Evolutionary conservation across 2,113 vertebrate species (phyloP).

Genomic region (Lepisosteus oculatus): DNA sequence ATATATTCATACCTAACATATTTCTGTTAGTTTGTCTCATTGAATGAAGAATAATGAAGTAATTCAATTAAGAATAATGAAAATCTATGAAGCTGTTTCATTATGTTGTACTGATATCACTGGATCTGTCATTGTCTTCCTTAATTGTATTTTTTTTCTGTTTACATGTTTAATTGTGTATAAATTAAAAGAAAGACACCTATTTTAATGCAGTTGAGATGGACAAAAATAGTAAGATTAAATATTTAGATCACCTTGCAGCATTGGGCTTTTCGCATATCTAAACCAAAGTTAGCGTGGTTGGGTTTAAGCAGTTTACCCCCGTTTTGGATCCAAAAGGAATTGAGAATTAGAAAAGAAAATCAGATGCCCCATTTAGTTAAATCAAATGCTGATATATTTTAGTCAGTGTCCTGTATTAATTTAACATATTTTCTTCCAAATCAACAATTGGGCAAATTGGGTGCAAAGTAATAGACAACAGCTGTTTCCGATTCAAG

Average conservation of each 20-base stretch:
- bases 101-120: no score
- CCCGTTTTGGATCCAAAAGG: background rate
- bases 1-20: background rate
- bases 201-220: background rate
- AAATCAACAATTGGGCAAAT: background rate
- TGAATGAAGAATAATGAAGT: background rate
- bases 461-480: slow-evolving; percentile 20
- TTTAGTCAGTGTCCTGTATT: slow-evolving; percentile 9
- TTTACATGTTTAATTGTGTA: background rate
- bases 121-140: no score
- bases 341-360: background rate
- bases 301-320: background rate
- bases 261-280: background rate
- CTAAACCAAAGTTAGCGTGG: background rate
- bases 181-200: background rate
- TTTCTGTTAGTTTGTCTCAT: background rate
- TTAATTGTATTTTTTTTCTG: no score
- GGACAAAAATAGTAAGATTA: slow-evolving; percentile 13
- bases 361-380: background rate
- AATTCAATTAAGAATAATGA: no score
- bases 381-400: background rate
- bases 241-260: background rate
- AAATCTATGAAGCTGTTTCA: no score
- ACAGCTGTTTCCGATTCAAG: slow-evolving; percentile 21
- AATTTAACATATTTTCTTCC: slow-evolving; percentile 7